Conservation (phyloP, 2,113 vertebrate genomes). For the Odocoileus virginianus region DNA sequence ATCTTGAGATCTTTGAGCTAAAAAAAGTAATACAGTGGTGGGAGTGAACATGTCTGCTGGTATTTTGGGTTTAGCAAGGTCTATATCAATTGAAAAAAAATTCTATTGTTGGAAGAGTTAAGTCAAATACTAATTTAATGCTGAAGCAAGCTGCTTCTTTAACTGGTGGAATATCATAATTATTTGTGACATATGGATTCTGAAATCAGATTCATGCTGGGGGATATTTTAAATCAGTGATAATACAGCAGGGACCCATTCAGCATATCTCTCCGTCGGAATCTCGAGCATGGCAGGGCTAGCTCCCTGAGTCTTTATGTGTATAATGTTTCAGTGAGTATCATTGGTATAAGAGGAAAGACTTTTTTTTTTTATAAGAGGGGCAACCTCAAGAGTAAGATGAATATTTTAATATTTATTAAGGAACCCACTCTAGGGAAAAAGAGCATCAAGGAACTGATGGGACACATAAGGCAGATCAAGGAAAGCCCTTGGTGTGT, state of each 20-base stretch:
- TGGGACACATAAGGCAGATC: not conserved
- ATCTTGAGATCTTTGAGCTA: not conserved
- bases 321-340: not conserved
- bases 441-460: not conserved
- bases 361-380: not conserved
- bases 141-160: not conserved
- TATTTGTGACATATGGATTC: not conserved
- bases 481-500: not conserved
- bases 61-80: not conserved
- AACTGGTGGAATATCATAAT: not conserved
- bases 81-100: not conserved
- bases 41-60: not conserved
- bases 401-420: not conserved
- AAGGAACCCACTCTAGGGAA: not conserved
- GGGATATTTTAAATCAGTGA: not conserved
- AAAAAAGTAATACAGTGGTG: not conserved
- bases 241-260: fast-evolving
- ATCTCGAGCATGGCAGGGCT: not conserved
- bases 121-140: not conserved
- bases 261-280: fast-evolving
- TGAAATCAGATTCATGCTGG: not conserved
- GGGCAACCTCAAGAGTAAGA: not conserved
- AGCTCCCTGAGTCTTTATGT: not conserved
- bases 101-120: not conserved
- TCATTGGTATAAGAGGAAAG: not conserved